phyloP scores from a whole-genome alignment of 2,113 vertebrate genomes.

The Corythornis vintsioides region DNA sequence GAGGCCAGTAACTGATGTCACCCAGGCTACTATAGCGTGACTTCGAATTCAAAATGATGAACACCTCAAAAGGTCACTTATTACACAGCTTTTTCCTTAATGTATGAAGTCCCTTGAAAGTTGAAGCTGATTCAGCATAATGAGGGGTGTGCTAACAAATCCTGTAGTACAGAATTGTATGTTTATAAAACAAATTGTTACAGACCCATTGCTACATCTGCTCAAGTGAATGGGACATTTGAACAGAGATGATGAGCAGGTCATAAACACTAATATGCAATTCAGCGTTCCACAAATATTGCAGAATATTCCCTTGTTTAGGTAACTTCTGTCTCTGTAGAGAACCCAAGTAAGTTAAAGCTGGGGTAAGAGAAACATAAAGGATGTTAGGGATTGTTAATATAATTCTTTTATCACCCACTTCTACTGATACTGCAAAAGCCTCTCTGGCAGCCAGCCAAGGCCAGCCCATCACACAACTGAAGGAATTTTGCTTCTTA shows the following conservation, averaged over 20 bases:
- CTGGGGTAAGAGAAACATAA: background rate
- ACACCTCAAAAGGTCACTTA: background rate
- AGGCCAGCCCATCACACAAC: background rate
- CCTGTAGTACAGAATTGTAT: background rate
- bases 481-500: background rate
- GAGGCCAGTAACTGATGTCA: background rate
- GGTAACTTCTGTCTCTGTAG: background rate
- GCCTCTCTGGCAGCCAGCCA: background rate
- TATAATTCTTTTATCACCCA: background rate
- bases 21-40: background rate
- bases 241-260: rapidly evolving
- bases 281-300: background rate
- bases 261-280: background rate
- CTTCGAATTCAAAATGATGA: background rate
- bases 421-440: background rate
- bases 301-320: background rate
- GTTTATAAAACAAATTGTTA: background rate
- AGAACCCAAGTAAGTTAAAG: background rate
- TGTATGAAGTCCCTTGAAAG: background rate
- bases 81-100: background rate
- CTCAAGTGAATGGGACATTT: background rate
- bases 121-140: background rate
- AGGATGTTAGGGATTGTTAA: background rate
- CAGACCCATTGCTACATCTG: background rate
- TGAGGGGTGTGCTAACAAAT: background rate